phyloP scores from a whole-genome alignment of 2,888 invertebrate genomes.

The Hypercompe scribonia region DNA sequence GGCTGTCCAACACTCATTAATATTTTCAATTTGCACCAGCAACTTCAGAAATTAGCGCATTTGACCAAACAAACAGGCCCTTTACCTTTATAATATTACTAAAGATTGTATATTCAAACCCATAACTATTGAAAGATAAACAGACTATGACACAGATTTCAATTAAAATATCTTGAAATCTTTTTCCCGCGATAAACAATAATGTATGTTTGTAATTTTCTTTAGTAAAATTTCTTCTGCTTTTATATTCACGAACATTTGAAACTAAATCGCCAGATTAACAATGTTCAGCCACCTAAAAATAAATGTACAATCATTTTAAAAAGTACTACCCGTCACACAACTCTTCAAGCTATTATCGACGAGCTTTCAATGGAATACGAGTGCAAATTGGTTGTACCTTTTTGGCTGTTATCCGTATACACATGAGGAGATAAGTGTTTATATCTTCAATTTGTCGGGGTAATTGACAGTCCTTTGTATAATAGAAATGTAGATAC shows the following conservation, averaged over 20 bases:
- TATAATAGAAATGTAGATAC: constrained; percentile 27
- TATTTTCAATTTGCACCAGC: too few relatives aligned
- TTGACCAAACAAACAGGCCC: too few relatives aligned
- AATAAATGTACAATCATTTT: constrained; percentile 15
- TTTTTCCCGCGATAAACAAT: background rate
- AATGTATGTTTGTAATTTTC: background rate
- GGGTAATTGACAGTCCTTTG: constrained; percentile 47
- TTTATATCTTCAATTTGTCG: constrained; percentile 46
- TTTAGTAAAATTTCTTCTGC: background rate
- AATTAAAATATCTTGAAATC: too few relatives aligned
- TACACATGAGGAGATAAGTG: constrained; percentile 18
- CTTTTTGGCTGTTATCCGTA: constrained; percentile 7
- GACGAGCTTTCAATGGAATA: background rate
- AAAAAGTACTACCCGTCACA: constrained; percentile 14
- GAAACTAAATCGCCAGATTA: constrained; percentile 2
- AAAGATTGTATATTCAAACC: too few relatives aligned
- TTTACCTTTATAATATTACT: too few relatives aligned
- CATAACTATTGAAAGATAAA: too few relatives aligned
- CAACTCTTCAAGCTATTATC: constrained; percentile 12
- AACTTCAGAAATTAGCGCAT: too few relatives aligned
- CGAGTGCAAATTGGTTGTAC: constrained; percentile 14
- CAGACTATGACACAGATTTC: too few relatives aligned
- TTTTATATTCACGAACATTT: background rate
- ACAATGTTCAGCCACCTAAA: constrained; percentile 12
- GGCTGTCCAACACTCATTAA: too few relatives aligned